Evolutionary conservation across 2,797 vertebrate species (phyloP).

Genomic region (Lerista edwardsae): DNA sequence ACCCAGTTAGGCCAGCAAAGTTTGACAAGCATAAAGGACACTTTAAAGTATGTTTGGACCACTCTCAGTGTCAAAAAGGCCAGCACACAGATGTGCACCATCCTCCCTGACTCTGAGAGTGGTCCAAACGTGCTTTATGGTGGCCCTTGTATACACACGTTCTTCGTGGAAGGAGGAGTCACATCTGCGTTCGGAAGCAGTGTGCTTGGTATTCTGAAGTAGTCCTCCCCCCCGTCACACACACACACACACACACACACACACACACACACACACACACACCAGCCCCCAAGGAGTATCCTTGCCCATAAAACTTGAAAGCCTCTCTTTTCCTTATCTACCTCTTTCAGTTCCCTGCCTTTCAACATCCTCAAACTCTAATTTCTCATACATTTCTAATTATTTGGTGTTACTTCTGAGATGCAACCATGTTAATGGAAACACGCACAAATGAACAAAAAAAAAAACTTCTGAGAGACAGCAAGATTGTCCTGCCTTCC

Average conservation of each 20-base stretch:
- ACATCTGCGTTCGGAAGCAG: constrained; percentile 4
- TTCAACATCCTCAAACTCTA: constrained; percentile 35
- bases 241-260: neutral
- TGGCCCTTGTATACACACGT: too few relatives aligned
- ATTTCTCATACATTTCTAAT: constrained; percentile 37
- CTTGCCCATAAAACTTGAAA: constrained; percentile 17
- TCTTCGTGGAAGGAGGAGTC: constrained; percentile 26
- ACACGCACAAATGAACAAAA: neutral
- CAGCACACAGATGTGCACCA: too few relatives aligned
- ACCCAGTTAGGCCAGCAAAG: too few relatives aligned
- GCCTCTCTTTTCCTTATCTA: constrained; percentile 20
- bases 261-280: too few relatives aligned
- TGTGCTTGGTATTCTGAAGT: constrained; percentile 28
- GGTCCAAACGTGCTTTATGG: too few relatives aligned
- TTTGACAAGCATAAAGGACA: too few relatives aligned
- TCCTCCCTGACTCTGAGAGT: too few relatives aligned
- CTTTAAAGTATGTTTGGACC: too few relatives aligned
- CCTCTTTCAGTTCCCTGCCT: constrained; percentile 29
- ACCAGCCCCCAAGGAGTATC: constrained; percentile 20
- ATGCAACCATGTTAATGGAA: constrained; percentile 22
- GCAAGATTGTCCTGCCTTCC: neutral
- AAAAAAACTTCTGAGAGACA: neutral
- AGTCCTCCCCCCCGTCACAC: neutral
- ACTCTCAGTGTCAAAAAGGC: too few relatives aligned
- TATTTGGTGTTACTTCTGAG: constrained; percentile 28